Evolutionary conservation across 1,140 invertebrate species (phyloP).

Genomic region (Halyomorpha halys): DNA sequence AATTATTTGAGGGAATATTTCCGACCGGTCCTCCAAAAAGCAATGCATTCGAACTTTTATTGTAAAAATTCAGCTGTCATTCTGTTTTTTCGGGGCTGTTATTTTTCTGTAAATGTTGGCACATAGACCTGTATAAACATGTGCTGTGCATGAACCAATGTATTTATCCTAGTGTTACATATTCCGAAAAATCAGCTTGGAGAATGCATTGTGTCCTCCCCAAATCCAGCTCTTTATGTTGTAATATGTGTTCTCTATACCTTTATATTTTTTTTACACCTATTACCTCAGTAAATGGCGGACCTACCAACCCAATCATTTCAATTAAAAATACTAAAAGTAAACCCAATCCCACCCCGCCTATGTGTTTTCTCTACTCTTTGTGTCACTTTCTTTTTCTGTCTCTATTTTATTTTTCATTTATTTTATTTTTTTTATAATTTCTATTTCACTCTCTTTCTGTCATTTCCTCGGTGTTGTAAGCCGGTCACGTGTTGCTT

Average conservation of each 20-base stretch:
- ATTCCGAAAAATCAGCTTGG: slow-evolving; percentile 17
- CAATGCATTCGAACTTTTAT: slow-evolving; percentile 12
- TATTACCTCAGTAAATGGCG: slow-evolving; percentile 6
- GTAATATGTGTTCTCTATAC: slow-evolving; percentile 14
- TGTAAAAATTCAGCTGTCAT: neutral
- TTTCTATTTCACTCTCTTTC: slow-evolving; percentile 10
- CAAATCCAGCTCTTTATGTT: slow-evolving; percentile 17
- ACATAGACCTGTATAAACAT: slow-evolving; percentile 18
- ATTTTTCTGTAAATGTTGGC: slow-evolving; percentile 13
- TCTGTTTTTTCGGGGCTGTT: slow-evolving; percentile 14
- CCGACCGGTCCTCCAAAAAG: neutral
- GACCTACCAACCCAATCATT: neutral
- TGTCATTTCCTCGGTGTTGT: slow-evolving; percentile 23
- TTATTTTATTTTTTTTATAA: slow-evolving; percentile 5
- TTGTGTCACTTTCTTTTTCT: slow-evolving; percentile 12
- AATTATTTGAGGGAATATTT: slow-evolving; percentile 15
- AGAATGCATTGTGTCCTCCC: slow-evolving; percentile 13
- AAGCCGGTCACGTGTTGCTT: slow-evolving; percentile 22
- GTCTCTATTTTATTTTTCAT: slow-evolving; percentile 17
- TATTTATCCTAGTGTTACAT: slow-evolving; percentile 16
- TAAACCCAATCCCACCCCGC: neutral
- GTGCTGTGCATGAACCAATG: slow-evolving; percentile 15
- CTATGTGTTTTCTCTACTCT: slow-evolving; percentile 5
- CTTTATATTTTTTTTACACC: slow-evolving; percentile 10
- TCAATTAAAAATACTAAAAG: no score